Evolutionary conservation across 2,797 vertebrate species (phyloP), one percentile per base, ranked within the genome.

Genomic region (Rhynchotus rufescens): DNA sequence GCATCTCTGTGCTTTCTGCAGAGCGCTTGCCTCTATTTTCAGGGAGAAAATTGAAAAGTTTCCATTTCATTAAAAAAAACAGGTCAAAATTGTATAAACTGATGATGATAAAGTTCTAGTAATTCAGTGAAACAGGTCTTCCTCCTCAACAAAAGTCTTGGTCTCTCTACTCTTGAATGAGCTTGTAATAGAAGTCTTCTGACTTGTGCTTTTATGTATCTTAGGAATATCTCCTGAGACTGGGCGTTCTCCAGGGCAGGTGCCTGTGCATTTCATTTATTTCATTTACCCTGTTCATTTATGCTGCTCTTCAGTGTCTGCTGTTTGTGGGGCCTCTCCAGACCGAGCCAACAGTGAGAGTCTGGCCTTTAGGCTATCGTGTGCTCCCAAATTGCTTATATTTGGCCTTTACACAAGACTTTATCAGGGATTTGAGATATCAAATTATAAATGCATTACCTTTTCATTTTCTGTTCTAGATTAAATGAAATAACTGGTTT

Each of bases 61-160:
- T 87, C 73, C n/a, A 47, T 92, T 95, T 89, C 17, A 32, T 80
- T 26, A 51, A 21, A 71, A 71, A 40, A 81, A 93, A 91, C 40
- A 93, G 88, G 79, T 86, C 86, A 95, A 78, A 88, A 85, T 30
- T 17, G 45, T 42, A 80, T 28, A 76, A 92, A 74, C 1, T 4
- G 26, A 78, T 76, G 34, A 83, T 42, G 45, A 83, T 40, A 86
- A 93, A 80, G 76, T 85, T 73, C 69, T 64, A 67, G 25, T 45
- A 84, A 90, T 84, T 84, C 84, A 90, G 28, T 40, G 36, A 87
- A 90, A 81, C 9, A 81, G 45, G 57, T 87, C 69, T 81, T 80
- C 52, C 36, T 73, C 47, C 56, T 44, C 28, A 85, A 32, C 34
- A 66, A 16, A 85, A 85, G 12, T 66, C 85, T 89, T 75, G 79